Conservation (phyloP, 2,888 invertebrate species). For the Pachydiplax longipennis region DNA sequence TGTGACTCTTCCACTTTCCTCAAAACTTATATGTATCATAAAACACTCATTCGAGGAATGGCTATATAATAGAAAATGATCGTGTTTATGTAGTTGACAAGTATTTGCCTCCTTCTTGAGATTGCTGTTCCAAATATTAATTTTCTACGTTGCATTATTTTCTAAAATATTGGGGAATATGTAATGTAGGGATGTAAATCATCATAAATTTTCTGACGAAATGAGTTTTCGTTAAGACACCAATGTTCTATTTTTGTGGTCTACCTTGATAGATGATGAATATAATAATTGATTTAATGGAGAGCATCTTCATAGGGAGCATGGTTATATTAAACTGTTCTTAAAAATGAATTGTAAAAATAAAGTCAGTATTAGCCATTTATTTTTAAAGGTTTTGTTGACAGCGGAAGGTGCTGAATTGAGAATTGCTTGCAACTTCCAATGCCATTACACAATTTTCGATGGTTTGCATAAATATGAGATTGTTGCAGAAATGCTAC, state of each 20-base stretch:
- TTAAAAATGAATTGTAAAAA: too few species aligned
- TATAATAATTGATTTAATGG: neutral
- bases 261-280: neutral
- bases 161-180: neutral
- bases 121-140: neutral
- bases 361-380: neutral
- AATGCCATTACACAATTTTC: neutral
- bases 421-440: neutral
- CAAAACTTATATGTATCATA: conserved; percentile 24
- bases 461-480: neutral
- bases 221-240: neutral
- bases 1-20: conserved; percentile 28
- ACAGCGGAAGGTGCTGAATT: neutral
- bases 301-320: neutral
- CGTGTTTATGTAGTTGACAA: neutral
- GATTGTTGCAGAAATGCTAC: neutral
- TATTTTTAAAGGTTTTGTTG: neutral
- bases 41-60: conserved; percentile 25
- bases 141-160: neutral
- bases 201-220: too few species aligned
- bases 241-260: too few species aligned
- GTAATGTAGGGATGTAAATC: neutral
- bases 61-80: neutral
- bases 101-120: neutral
- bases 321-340: too few species aligned